Evolutionary conservation across 2,888 invertebrate species (phyloP).

Genomic region (Ptychoptera albimana): DNA sequence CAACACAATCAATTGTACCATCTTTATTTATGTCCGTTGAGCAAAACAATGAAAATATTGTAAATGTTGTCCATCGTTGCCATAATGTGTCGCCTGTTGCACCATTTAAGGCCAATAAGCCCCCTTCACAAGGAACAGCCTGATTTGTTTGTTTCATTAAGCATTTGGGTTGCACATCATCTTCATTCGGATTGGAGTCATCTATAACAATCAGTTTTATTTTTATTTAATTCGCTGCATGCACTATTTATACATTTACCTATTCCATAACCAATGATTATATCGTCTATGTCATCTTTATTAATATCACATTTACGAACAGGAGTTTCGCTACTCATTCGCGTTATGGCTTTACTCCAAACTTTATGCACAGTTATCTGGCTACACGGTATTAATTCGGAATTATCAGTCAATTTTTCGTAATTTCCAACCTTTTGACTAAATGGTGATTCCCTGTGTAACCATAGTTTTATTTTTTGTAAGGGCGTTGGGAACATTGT

Average conservation of each 20-base stretch:
- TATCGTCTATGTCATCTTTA: conserved; percentile 50
- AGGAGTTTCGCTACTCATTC: conserved; percentile 57
- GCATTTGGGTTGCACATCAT: conserved; percentile 37
- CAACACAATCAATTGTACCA: conserved; percentile 51
- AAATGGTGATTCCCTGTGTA: conserved; percentile 19
- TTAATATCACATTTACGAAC: conserved; percentile 55
- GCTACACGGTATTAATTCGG: conserved; percentile 27
- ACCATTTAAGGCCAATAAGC: conserved; percentile 61
- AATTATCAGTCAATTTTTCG: conserved; percentile 3
- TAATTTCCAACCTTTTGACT: not conserved
- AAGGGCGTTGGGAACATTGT: conserved; percentile 48
- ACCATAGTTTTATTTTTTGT: conserved; percentile 42
- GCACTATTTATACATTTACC: conserved; percentile 30
- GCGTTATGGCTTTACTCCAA: conserved; percentile 52
- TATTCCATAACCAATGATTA: conserved; percentile 63
- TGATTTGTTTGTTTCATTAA: conserved; percentile 49
- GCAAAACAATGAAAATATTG: conserved; percentile 59
- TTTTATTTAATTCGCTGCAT: not conserved
- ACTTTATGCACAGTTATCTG: conserved; percentile 31
- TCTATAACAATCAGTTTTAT: conserved; percentile 14
- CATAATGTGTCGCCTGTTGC: conserved; percentile 51
- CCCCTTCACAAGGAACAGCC: conserved; percentile 54
- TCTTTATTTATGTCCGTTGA: conserved; percentile 52
- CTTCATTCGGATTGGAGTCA: conserved; percentile 33
- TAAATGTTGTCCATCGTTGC: conserved; percentile 55